Conservation (phyloP, 2,888 invertebrate species). For the Automeris io region DNA sequence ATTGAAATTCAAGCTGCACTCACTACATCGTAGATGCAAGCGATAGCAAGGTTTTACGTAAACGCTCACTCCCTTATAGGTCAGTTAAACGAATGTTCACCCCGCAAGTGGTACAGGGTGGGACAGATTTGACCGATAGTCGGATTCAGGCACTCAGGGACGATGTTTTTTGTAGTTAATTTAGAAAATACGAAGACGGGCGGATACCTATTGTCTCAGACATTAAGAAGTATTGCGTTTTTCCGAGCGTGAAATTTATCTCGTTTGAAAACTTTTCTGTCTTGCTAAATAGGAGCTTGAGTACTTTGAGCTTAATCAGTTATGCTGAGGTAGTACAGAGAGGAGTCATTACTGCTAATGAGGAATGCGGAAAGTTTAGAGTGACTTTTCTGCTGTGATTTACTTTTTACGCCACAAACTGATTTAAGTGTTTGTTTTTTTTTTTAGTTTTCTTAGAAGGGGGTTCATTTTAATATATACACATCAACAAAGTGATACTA, state of each 20-base stretch:
- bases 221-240: conserved; percentile 2
- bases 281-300: background rate
- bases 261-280: background rate
- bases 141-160: conserved; percentile 22
- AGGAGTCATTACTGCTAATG: background rate
- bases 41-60: conserved; percentile 37
- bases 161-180: conserved; percentile 29
- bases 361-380: background rate
- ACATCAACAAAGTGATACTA: too few species aligned
- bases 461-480: too few species aligned
- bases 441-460: too few species aligned
- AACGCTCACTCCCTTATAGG: conserved; percentile 38
- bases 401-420: background rate
- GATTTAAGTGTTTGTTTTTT: too few species aligned
- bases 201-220: conserved; percentile 2
- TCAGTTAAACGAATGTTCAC: conserved; percentile 63
- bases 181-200: conserved; percentile 30
- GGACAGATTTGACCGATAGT: conserved; percentile 63
- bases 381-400: background rate
- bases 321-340: background rate
- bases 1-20: conserved; percentile 47
- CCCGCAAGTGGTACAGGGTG: conserved; percentile 43
- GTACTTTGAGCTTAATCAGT: conserved; percentile 2
- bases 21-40: conserved; percentile 32
- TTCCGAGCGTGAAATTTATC: conserved; percentile 3